Evolutionary conservation across 2,113 vertebrate species (phyloP), one percentile per base, ranked within the genome.

Genomic region (Sciurus niger): DNA sequence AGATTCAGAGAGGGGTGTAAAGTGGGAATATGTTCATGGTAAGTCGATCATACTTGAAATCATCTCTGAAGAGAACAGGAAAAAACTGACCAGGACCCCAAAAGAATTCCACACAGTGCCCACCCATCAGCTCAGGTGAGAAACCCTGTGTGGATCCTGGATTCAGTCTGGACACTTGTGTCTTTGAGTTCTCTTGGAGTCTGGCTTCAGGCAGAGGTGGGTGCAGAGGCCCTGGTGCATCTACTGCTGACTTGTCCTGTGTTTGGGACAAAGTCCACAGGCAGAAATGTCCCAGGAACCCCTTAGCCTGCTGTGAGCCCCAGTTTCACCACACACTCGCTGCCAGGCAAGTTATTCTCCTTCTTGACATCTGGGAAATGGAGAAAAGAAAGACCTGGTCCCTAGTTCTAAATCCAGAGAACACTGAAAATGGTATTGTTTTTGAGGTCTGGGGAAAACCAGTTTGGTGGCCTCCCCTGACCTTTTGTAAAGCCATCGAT

Each of bases 141-240:
- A 43, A 37, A 58, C 32, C 55, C 63, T 53, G 6, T 18, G 8
- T 37, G 67, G 58, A 17, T 8, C 18, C n/a, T 43, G 14, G 30
- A 9, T 1, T 48, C 6, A 17, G 2, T 24, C 34, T 1, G 13
- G 18, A 67, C 10, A 34, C 2, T 1, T n/a, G 10, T 25, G 40
- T 4, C 2, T 46, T 58, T n/a, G 70, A 60, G 22, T 80, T 67
- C 34, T 43, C 8, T 16, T 58, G 68, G 13, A 28, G n/a, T 84
- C 68, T 63, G 58, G 13, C 24, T 68, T 90, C 76, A 53, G 63
- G 40, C 37, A 67, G 43, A 87, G 28, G 14, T 0, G 37, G 40
- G 32, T 37, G 1, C 53, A 79, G 25, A 11, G 48, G 48, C 6
- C 8, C 55, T 51, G 6, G 24, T 37, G 2, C 85, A 46, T 37